phyloP scores from a whole-genome alignment of 2,888 invertebrate genomes.

The Adelognathus sp. region DNA sequence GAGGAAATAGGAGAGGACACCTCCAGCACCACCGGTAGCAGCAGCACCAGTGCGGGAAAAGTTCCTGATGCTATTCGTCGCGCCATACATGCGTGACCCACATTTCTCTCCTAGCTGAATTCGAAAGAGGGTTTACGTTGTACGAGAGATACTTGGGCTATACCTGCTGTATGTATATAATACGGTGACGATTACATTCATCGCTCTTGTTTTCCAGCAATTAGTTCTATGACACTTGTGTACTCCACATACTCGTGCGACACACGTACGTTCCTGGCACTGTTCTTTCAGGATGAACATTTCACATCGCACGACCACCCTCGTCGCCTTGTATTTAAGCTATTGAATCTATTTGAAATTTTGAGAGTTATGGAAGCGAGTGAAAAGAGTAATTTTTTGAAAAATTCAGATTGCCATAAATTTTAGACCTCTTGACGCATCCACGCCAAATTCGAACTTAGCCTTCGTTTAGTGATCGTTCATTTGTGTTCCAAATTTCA shows the following conservation, averaged over 20 bases:
- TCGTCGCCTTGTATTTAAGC: no score
- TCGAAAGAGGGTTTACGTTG: constrained; percentile 44
- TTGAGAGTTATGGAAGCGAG: no score
- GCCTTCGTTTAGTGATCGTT: no score
- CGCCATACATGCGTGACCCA: constrained; percentile 52
- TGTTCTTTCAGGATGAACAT: not conserved
- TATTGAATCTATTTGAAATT: no score
- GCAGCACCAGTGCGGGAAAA: constrained; percentile 28
- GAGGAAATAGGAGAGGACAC: constrained; percentile 33
- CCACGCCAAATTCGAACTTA: no score
- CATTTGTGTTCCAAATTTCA: no score
- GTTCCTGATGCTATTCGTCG: constrained; percentile 31
- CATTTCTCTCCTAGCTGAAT: constrained; percentile 49
- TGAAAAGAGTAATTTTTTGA: no score
- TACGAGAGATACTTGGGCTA: constrained; percentile 29
- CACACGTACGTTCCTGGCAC: not conserved
- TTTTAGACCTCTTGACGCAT: no score
- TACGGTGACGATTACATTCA: constrained; percentile 52
- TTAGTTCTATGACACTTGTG: constrained; percentile 50
- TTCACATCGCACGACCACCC: no score
- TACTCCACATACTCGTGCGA: not conserved
- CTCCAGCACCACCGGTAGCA: not conserved
- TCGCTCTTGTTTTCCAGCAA: constrained; percentile 52
- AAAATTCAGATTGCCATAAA: no score
- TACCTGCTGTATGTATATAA: constrained; percentile 26